Evolutionary conservation across 2,888 invertebrate genomes (phyloP), one percentile per base, ranked within the genome.

Genomic region (Electrophaes corylata): DNA sequence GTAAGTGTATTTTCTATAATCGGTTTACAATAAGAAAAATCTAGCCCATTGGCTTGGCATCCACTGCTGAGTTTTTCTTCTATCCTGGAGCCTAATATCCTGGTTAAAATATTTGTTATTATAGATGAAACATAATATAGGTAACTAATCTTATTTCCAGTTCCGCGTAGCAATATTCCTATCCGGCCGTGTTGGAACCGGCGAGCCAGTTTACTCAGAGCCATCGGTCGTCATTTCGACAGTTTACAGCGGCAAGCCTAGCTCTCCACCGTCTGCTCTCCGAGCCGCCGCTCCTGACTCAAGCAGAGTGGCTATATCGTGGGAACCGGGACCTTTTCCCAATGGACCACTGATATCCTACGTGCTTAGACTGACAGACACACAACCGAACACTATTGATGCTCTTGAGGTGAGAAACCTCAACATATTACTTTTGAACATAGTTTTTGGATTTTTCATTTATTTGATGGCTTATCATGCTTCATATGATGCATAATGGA

Each of bases 271-370:
- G 4, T 89, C 93, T 60, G 94, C 96, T 64, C 93, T 96, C 67
- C 93, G 95, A 67, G 95, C 96, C 16, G 94, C 96, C 55, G 94
- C 97, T 3, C 94, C 97, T 53, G 97, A 98, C 84, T 94, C 96
- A 48, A 94, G 95, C 69, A 94, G 97, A 69, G 95, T 98, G 62
- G 96, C 96, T 64, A 94, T 98, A 60, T 96, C 96, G 71, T 98
- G 98, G 98, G 95, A 95, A 81, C 95, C 96, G 12, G 98, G 98
- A 12, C 94, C 94, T 51, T 97, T 96, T 79, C 95, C 96, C 49
- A 97, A 97, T 84, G 98, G 97, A 65, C 97, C 97, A 37, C 93
- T 98, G 71, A 94, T 96, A 61, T 96, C 97, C 66, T 98, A 97
- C 88, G 95, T 96, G 66, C 90, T 98, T 65, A 93, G 94, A 72